phyloP scores from a whole-genome alignment of 2,113 vertebrate genomes.

The Seriola dumerili region DNA sequence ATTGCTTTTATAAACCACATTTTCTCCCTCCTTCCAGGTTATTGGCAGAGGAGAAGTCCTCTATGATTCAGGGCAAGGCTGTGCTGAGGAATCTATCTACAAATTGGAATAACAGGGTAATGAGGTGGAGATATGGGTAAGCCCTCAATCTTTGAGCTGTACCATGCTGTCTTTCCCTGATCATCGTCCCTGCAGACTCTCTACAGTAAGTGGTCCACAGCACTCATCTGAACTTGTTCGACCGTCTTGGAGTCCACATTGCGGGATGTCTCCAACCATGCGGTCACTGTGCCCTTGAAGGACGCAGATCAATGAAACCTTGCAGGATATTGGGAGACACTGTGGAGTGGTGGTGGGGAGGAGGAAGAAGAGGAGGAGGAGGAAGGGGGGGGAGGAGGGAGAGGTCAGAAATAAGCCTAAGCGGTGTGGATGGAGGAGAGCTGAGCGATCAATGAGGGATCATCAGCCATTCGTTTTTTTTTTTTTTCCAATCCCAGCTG shows the following conservation, averaged over 20 bases:
- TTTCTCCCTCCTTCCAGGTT: conserved; percentile 8
- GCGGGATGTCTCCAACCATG: conserved; percentile 32
- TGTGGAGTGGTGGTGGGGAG: not conserved
- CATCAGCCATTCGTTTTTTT: conserved; percentile 18
- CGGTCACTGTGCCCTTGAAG: conserved; percentile 50
- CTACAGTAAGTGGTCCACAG: conserved; percentile 37
- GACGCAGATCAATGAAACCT: conserved; percentile 59
- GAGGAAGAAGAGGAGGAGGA: not conserved
- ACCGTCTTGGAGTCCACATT: conserved; percentile 32
- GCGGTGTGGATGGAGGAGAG: conserved; percentile 35
- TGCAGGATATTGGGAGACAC: conserved; percentile 25
- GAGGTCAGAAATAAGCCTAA: conserved; percentile 18
- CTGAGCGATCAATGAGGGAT: conserved; percentile 54
- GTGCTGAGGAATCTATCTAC: conserved; percentile 26
- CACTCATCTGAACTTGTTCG: conserved; percentile 52
- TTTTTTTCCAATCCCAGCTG: conserved; percentile 19
- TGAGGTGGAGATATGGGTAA: conserved; percentile 57
- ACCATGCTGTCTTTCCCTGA: conserved; percentile 21
- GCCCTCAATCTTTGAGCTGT: conserved; percentile 44
- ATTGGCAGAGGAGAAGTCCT: conserved; percentile 19
- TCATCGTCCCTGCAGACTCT: conserved; percentile 33
- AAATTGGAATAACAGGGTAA: conserved; percentile 65
- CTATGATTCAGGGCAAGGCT: conserved; percentile 33
- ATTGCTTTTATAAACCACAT: conserved; percentile 33
- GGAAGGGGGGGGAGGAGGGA: not conserved